Base-by-base conservation (phyloP, 2,888 invertebrate species). In the Zaprionus lineosus region DNA sequence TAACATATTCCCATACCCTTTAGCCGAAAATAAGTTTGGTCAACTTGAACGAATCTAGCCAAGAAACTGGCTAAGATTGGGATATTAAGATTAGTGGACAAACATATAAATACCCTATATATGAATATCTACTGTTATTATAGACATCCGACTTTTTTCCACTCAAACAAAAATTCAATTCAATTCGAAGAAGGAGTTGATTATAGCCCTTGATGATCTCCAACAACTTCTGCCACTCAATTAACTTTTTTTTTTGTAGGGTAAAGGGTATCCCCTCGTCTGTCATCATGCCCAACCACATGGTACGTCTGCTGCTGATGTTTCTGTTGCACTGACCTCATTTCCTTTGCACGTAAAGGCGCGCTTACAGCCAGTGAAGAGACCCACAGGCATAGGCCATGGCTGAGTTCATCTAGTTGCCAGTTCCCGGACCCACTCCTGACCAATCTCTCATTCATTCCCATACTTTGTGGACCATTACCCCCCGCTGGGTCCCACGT, bases 1-100 rank as follows among this genome's bases (percentile, higher is more conserved):
- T 81, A 86, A 81, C 81, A 81, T 81, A 81, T 84, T 85, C 73
- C 8, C 11, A 66, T 68, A 72, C 67, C 73, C 67, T 66, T 19
- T 39, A 24, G n/a, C 18, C 15, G 14, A 15, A 60, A 24, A 33
- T 29, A 18, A 2, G 18, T 8, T 8, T n/a, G n/a, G n/a, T n/a
- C n/a, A n/a, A n/a, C n/a, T n/a, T n/a, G n/a, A n/a, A n/a, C n/a
- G n/a, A n/a, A n/a, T n/a, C n/a, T n/a, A n/a, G n/a, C n/a, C n/a
- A n/a, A 4, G 4, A 24, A 24, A 24, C 24, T 6, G 2, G 16
- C n/a, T 16, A 5, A 12, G 6, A 7, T n/a, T n/a, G n/a, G n/a
- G n/a, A n/a, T n/a, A n/a, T n/a, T n/a, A n/a, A n/a, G n/a, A n/a
- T n/a, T n/a, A n/a, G n/a, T n/a, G n/a, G n/a, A n/a, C n/a, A n/a